Evolutionary conservation across 1,140 invertebrate genomes (phyloP).

Genomic region (Drosophila biarmipes): DNA sequence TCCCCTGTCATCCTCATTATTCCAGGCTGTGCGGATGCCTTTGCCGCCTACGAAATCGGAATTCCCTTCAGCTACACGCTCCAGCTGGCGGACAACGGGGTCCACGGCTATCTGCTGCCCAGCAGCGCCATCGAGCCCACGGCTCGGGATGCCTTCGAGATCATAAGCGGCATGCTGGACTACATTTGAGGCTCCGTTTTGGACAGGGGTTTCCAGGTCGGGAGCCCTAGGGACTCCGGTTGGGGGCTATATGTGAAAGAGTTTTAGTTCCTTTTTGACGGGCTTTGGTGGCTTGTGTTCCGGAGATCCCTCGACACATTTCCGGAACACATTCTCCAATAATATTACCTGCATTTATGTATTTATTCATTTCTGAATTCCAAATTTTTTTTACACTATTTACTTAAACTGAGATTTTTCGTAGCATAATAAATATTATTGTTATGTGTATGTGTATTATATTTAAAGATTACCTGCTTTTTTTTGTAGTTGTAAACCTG

Average conservation of each 20-base stretch:
- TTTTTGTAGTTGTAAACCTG: constrained; percentile 36
- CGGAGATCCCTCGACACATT: constrained; percentile 35
- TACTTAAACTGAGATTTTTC: background rate
- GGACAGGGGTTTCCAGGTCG: background rate
- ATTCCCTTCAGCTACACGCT: constrained; percentile 91
- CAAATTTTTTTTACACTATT: constrained; percentile 7
- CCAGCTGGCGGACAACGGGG: constrained; percentile 91
- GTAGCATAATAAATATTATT: background rate
- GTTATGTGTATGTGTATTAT: constrained; percentile 7
- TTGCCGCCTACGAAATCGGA: constrained; percentile 88
- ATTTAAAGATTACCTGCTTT: constrained; percentile 21
- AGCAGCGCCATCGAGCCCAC: constrained; percentile 90
- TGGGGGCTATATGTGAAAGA: constrained; percentile 12
- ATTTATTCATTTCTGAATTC: constrained; percentile 5
- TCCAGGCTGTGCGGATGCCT: constrained; percentile 90
- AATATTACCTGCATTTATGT: constrained; percentile 1
- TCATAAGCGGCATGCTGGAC: constrained; percentile 89
- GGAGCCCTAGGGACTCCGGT: constrained; percentile 6
- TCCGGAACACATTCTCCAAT: constrained; percentile 25
- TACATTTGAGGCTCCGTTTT: constrained; percentile 73
- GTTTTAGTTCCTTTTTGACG: constrained; percentile 31
- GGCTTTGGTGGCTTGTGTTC: constrained; percentile 20
- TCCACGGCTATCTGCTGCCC: constrained; percentile 92
- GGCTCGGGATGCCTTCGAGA: constrained; percentile 92
- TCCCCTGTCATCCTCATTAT: constrained; percentile 31